A percentile compares a stretch with the other conserved stretches of the same genome.
phyloP scores from a whole-genome alignment of 2,888 invertebrate genomes.

The Orthosia cruda region DNA sequence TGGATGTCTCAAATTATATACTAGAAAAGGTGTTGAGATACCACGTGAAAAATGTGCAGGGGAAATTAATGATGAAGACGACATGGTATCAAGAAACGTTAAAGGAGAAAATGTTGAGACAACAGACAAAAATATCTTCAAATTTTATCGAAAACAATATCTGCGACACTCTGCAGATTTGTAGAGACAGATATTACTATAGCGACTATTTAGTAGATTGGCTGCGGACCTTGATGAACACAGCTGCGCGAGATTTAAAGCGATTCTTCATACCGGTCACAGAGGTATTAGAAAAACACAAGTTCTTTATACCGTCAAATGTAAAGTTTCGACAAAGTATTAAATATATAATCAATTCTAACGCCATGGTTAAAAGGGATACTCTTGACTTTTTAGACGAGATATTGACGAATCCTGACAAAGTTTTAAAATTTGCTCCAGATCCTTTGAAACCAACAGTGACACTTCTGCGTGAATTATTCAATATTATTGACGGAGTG shows the following conservation, averaged over 20 bases:
- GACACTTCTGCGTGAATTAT: constrained; percentile 67
- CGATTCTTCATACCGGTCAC: constrained; percentile 69
- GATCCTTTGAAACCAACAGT: constrained; percentile 66
- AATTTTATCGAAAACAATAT: constrained; percentile 72
- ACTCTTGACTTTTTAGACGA: constrained; percentile 79
- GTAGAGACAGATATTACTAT: constrained; percentile 73
- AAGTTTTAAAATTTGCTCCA: constrained; percentile 66
- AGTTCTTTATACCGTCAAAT: constrained; percentile 71
- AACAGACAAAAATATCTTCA: constrained; percentile 75
- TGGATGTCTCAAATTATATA: constrained; percentile 76
- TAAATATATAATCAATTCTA: constrained; percentile 65
- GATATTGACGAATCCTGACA: constrained; percentile 72
- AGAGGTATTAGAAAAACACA: constrained; percentile 68
- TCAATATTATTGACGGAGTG: constrained; percentile 71
- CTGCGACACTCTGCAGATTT: constrained; percentile 74
- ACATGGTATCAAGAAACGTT: constrained; percentile 72
- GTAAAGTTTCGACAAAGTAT: constrained; percentile 72
- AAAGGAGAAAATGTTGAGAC: constrained; percentile 76
- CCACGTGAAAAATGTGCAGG: constrained; percentile 68
- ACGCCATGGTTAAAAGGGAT: constrained; percentile 72
- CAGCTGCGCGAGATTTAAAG: constrained; percentile 62
- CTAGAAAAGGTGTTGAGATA: constrained; percentile 71
- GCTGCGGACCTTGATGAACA: constrained; percentile 72
- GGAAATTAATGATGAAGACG: constrained; percentile 59
- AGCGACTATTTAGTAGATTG: constrained; percentile 77